Conservation (phyloP, 2,113 vertebrate genomes). For the Catharus fuscescens region DNA sequence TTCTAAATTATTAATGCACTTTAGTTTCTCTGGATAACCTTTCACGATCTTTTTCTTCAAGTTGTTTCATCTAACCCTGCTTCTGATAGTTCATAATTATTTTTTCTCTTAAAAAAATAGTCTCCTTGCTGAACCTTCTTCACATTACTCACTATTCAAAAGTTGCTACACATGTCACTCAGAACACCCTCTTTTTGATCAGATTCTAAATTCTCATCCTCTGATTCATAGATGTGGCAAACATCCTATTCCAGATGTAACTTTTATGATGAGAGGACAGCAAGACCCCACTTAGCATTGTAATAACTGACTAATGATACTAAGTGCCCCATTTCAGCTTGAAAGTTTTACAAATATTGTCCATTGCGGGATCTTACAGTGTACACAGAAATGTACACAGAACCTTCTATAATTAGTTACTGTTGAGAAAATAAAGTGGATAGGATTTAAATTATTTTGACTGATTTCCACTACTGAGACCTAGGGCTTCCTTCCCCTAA, state of each 20-base stretch:
- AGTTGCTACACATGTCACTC: background rate
- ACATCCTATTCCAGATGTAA: background rate
- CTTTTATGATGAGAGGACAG: background rate
- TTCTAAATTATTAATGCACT: slow-evolving; percentile 1
- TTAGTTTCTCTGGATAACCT: background rate
- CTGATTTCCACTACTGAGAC: background rate
- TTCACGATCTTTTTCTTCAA: background rate
- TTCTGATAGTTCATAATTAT: slow-evolving; percentile 12
- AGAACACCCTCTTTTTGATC: background rate
- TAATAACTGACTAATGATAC: background rate
- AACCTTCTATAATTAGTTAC: background rate
- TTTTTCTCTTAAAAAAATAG: slow-evolving; percentile 16
- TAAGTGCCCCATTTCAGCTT: background rate
- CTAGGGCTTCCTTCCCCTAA: background rate
- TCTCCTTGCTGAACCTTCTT: background rate
- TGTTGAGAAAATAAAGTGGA: background rate
- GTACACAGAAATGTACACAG: background rate
- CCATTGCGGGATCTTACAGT: background rate
- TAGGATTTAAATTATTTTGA: background rate
- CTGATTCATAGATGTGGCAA: background rate
- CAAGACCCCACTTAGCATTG: background rate
- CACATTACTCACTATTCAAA: background rate
- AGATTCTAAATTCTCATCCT: background rate
- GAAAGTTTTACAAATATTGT: background rate
- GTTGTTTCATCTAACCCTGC: background rate